These are phyloP conservation scores for Aphis gossypii DNA, from an alignment of 1,140 invertebrate species.

Conservation along the genomic window DNA sequence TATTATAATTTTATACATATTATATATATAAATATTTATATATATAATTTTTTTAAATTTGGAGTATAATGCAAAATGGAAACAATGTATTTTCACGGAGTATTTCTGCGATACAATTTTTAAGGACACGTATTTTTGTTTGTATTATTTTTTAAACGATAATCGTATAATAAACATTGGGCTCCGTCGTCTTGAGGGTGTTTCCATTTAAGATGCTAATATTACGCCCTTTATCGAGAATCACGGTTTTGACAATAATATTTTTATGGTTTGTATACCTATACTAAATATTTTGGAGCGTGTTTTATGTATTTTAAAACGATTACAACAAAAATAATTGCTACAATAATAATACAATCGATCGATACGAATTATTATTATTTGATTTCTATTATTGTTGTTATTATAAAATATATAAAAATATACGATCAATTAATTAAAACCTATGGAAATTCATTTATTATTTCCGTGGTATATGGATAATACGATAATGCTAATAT, in stretches of 20 bases:
- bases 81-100: conserved; percentile 57
- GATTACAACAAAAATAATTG: background rate
- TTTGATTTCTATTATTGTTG: background rate
- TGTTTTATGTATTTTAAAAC: background rate
- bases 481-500: background rate
- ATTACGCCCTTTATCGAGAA: background rate
- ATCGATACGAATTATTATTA: background rate
- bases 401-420: background rate
- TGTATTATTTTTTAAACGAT: background rate
- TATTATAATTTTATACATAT: conserved; percentile 10
- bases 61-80: conserved; percentile 45
- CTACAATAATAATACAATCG: background rate
- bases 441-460: background rate
- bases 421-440: background rate
- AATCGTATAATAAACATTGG: background rate
- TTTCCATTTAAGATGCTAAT: conserved; percentile 6
- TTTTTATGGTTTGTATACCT: background rate
- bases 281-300: background rate
- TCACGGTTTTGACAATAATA: background rate
- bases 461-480: background rate
- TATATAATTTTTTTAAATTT: conserved; percentile 16
- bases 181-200: background rate
- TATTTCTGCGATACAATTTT: conserved; percentile 13
- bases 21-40: background rate
- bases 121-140: background rate